These are phyloP conservation scores for Drosophila oshimai DNA, from an alignment of 1,140 invertebrate species.

Conservation along the genomic window DNA sequence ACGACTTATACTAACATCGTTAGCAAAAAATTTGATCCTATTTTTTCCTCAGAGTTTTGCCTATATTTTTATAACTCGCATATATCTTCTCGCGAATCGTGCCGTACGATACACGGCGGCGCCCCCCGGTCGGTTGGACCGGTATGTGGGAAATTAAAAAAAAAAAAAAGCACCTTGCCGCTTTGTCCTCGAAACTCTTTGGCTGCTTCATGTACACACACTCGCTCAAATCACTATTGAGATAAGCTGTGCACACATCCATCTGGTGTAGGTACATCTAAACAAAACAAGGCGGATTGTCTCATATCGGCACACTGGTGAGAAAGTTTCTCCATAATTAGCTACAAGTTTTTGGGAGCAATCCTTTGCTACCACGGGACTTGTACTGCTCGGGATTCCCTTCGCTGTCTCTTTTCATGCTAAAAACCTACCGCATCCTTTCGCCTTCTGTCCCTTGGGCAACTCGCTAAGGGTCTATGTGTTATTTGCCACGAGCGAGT, in stretches of 20 bases:
- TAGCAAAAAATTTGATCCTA: no score
- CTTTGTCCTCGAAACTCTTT: neutral
- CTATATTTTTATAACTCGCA: no score
- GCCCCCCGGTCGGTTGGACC: no score
- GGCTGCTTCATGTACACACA: neutral
- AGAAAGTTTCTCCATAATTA: constrained; percentile 5
- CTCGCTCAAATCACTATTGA: neutral
- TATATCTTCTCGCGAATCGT: no score
- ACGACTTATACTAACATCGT: no score
- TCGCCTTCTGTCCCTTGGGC: neutral
- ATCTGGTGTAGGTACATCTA: neutral
- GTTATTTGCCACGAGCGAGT: constrained; percentile 1
- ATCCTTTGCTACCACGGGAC: neutral
- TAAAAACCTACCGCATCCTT: neutral
- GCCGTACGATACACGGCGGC: no score
- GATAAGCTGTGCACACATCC: constrained; percentile 3
- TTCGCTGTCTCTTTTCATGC: neutral
- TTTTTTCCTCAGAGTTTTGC: no score
- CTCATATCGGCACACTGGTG: constrained; percentile 31
- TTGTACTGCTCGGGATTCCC: neutral
- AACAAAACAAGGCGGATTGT: constrained; percentile 70
- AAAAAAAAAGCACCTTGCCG: no score
- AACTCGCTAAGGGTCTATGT: neutral
- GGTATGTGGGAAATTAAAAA: no score
- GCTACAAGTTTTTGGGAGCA: neutral